A percentile compares a stretch with the other conserved stretches of the same genome.
These are phyloP conservation scores for Myiotriccus ornatus DNA, from an alignment of 2,797 vertebrate species.

Conservation along the genomic window DNA sequence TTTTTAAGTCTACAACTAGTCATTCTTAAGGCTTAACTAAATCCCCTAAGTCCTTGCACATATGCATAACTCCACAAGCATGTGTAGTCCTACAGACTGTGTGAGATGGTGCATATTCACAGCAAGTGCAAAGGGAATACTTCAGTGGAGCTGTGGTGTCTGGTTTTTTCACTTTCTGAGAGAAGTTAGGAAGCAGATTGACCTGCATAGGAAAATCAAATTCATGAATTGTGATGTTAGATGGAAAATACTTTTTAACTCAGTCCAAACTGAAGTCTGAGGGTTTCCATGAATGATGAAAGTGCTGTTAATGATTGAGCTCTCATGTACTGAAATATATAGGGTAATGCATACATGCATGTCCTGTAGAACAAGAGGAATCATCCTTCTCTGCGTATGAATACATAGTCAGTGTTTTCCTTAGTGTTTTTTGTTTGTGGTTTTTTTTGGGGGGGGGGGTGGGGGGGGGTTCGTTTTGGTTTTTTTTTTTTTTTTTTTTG, in stretches of 20 bases:
- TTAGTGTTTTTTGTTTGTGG: no score
- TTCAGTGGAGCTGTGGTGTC: background rate
- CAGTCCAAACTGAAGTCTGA: background rate
- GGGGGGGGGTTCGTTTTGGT: no score
- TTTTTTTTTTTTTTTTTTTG: no score
- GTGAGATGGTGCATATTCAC: background rate
- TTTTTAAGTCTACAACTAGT: background rate
- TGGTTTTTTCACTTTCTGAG: background rate
- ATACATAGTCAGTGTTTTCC: background rate
- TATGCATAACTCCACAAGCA: background rate
- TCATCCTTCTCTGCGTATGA: background rate
- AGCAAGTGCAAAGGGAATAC: background rate
- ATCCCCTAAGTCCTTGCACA: background rate
- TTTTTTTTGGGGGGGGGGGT: no score
- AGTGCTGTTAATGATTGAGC: background rate
- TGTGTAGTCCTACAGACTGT: background rate
- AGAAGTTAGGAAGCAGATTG: background rate
- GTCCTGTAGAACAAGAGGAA: background rate
- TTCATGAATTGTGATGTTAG: background rate
- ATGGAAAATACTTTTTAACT: background rate
- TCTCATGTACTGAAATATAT: background rate
- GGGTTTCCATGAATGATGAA: background rate
- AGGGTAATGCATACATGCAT: background rate
- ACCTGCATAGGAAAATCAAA: background rate
- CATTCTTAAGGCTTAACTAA: constrained; percentile 22